A percentile compares a stretch with the other conserved stretches of the same genome.
phyloP scores from a whole-genome alignment of 2,113 vertebrate species.

The Anser cygnoides region DNA sequence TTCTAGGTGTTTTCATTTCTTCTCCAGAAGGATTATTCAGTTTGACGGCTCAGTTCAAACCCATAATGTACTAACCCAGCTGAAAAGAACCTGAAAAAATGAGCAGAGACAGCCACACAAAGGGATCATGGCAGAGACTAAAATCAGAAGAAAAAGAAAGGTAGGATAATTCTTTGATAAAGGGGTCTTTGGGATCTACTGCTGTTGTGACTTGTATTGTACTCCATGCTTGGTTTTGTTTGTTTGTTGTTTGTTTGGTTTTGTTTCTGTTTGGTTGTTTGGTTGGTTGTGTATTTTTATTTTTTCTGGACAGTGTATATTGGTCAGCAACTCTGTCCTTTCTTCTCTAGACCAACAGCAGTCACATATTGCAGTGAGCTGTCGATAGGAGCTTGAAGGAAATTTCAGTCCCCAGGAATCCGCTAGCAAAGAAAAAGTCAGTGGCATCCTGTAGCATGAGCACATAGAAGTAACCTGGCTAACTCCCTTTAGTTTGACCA shows the following conservation, averaged over 20 bases:
- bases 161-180: background rate
- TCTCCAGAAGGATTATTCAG: constrained; percentile 10
- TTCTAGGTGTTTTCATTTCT: constrained; percentile 28
- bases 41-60: constrained; percentile 30
- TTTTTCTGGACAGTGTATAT: background rate
- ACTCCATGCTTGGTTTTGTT: background rate
- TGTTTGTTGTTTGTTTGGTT: background rate
- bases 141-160: background rate
- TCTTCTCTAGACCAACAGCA: background rate
- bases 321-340: background rate
- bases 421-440: constrained; percentile 12
- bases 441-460: background rate
- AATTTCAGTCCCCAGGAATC: background rate
- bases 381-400: background rate
- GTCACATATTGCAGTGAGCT: background rate
- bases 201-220: background rate
- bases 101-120: constrained; percentile 31
- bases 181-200: background rate
- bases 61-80: background rate
- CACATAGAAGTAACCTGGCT: background rate
- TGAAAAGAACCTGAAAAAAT: constrained; percentile 58
- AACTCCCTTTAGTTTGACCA: background rate
- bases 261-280: too few species aligned
- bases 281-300: too few species aligned
- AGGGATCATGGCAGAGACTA: background rate